These are phyloP conservation scores for Lycopodina hypogea DNA, from an alignment of 37 sponge, comb jelly and placozoan species.

Conservation along the genomic window DNA sequence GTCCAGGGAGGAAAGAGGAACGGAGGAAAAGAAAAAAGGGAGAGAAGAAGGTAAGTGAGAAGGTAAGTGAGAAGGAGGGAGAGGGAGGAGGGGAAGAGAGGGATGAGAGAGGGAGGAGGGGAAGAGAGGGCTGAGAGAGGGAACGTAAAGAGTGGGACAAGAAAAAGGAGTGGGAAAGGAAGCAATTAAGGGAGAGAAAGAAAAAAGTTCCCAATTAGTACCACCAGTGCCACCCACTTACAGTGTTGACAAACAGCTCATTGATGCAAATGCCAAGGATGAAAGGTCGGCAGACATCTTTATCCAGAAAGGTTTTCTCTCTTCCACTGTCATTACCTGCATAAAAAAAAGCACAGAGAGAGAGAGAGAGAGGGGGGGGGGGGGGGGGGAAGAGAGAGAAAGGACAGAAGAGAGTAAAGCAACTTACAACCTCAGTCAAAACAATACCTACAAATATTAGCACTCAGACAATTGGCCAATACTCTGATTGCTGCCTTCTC, in stretches of 20 bases:
- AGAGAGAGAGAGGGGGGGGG: background rate
- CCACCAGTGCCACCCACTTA: slow-evolving; percentile 19
- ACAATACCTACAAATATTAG: too few relatives aligned
- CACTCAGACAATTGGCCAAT: too few relatives aligned
- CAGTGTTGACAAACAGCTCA: slow-evolving; percentile 95
- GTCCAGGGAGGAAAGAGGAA: too few relatives aligned
- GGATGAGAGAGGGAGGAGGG: too few relatives aligned
- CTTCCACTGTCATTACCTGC: slow-evolving; percentile 48
- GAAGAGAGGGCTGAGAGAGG: too few relatives aligned
- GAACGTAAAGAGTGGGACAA: too few relatives aligned
- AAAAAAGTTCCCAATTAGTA: background rate
- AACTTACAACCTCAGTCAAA: background rate
- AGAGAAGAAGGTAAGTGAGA: too few relatives aligned
- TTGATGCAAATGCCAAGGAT: slow-evolving; percentile 90
- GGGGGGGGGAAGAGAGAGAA: background rate
- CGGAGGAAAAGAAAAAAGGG: too few relatives aligned
- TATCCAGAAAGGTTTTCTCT: slow-evolving; percentile 82
- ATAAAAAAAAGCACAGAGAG: background rate
- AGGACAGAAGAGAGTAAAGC: background rate
- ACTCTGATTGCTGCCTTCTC: too few relatives aligned
- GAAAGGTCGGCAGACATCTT: slow-evolving; percentile 88
- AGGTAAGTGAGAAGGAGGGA: too few relatives aligned
- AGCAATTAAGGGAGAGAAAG: background rate
- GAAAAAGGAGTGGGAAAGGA: too few relatives aligned
- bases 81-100: background rate